These are phyloP conservation scores for Onychostoma macrolepis DNA, from an alignment of 2,113 vertebrate genomes.

Conservation along the genomic window DNA sequence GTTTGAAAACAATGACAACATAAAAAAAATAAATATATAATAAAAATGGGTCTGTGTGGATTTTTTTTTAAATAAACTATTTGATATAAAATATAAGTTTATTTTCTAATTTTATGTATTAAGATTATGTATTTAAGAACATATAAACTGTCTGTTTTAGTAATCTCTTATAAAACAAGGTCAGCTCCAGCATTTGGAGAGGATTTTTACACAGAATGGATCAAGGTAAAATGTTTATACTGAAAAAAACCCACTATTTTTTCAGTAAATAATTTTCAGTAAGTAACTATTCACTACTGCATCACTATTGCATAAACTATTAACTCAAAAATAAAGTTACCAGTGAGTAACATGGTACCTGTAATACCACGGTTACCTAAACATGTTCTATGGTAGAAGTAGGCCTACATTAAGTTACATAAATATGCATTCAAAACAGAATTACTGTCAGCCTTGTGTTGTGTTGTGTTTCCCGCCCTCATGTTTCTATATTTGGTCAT, in stretches of 20 bases:
- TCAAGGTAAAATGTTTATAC: background rate
- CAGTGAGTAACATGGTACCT: background rate
- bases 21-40: constrained; percentile 65
- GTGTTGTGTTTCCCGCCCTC: no score
- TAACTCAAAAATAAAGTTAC: background rate
- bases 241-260: background rate
- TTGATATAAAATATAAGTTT: background rate
- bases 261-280: no score
- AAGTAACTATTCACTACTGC: background rate
- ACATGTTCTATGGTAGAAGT: background rate
- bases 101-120: background rate
- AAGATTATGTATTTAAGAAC: background rate
- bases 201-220: background rate
- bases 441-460: no score
- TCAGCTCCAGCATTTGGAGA: background rate
- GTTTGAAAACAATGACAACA: constrained; percentile 67
- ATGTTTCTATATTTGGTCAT: no score
- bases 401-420: background rate
- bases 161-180: background rate
- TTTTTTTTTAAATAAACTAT: background rate
- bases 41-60: constrained; percentile 47
- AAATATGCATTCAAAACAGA: background rate
- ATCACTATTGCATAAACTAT: background rate
- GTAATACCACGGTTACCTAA: background rate
- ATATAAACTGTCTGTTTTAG: background rate